A percentile compares a stretch with the other conserved stretches of the same genome.
These are phyloP conservation scores for Lasioglossum zephyrum DNA, from an alignment of 2,888 invertebrate genomes.

Conservation along the genomic window DNA sequence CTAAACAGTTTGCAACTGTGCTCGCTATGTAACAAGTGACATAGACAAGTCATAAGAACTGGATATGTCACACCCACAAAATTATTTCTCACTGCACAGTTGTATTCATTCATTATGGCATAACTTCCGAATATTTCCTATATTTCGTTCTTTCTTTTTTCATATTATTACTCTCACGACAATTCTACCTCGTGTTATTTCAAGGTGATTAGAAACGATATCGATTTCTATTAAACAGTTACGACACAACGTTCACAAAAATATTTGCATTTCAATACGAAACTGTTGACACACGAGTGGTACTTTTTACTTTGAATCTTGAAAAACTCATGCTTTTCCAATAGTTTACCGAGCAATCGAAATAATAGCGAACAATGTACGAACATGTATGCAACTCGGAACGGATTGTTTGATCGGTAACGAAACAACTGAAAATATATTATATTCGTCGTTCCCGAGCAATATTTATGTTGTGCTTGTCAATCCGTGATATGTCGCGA, in stretches of 20 bases:
- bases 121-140: constrained; percentile 33
- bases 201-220: constrained; percentile 28
- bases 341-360: background rate
- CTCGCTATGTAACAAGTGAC: constrained; percentile 34
- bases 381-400: constrained; percentile 4
- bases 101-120: constrained; percentile 25
- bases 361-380: background rate
- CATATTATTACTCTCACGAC: background rate
- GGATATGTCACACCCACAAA: constrained; percentile 44
- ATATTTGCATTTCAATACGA: constrained; percentile 34
- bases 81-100: constrained; percentile 36
- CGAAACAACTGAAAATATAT: constrained; percentile 32
- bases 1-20: constrained; percentile 29
- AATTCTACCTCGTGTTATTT: constrained; percentile 23
- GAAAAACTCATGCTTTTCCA: background rate
- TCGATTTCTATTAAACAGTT: constrained; percentile 37
- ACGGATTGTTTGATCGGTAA: constrained; percentile 8
- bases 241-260: constrained; percentile 15
- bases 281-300: constrained; percentile 18
- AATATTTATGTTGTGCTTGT: constrained; percentile 57
- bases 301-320: constrained; percentile 22
- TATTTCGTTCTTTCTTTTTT: constrained; percentile 35
- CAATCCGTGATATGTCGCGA: constrained; percentile 51
- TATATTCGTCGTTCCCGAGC: constrained; percentile 23
- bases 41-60: constrained; percentile 32